Evolutionary conservation across 2,888 invertebrate species (phyloP).

Genomic region (Rhagophthalmus giganteus): DNA sequence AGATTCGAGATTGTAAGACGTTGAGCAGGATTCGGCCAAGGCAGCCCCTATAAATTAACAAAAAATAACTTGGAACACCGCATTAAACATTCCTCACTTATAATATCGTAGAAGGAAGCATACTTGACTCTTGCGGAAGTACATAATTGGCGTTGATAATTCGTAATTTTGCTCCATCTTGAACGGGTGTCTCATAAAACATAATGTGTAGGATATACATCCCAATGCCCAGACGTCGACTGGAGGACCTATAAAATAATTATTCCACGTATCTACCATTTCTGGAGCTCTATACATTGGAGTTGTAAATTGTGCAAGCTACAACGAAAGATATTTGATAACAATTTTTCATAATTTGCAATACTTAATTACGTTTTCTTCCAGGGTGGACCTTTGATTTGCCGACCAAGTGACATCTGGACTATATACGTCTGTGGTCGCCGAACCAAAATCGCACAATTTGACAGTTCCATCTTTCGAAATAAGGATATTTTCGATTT

Average conservation of each 20-base stretch:
- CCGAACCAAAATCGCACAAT: constrained; percentile 97
- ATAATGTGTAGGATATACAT: constrained; percentile 89
- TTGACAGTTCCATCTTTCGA: constrained; percentile 85
- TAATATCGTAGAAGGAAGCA: constrained; percentile 85
- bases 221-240: constrained; percentile 98
- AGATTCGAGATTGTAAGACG: constrained; percentile 79
- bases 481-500: constrained; percentile 92
- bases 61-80: not conserved
- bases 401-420: constrained; percentile 93
- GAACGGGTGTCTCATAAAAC: constrained; percentile 94
- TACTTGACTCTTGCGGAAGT: constrained; percentile 80
- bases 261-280: constrained; percentile 97
- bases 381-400: constrained; percentile 84
- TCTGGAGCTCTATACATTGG: constrained; percentile 98
- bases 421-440: constrained; percentile 77
- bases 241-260: constrained; percentile 86
- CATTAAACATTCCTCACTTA: constrained; percentile 79
- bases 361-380: constrained; percentile 79
- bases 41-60: constrained; percentile 67
- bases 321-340: constrained; percentile 1
- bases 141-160: constrained; percentile 96
- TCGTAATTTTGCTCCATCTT: constrained; percentile 91
- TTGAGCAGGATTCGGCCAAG: constrained; percentile 79
- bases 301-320: constrained; percentile 79
- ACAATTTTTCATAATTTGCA: constrained; percentile 14